Percentiles rank a stretch among this genome's conserved stretches.
These are phyloP conservation scores for Apodemia zela DNA, from an alignment of 2,888 invertebrate species.

Conservation along the genomic window DNA sequence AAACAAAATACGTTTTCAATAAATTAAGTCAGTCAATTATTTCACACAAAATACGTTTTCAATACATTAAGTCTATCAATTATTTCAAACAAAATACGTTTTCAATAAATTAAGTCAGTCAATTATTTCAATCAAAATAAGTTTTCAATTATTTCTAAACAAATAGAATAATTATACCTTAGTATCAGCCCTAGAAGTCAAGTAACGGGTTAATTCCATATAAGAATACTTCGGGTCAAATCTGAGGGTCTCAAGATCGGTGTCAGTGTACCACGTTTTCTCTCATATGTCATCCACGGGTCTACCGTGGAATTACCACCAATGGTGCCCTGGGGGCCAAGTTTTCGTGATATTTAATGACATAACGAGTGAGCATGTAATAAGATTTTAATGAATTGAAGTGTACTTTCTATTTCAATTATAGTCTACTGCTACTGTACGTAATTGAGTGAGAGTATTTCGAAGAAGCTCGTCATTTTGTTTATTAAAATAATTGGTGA, in stretches of 20 bases:
- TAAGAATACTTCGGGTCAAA: slow-evolving; percentile 70
- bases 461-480: slow-evolving; percentile 30
- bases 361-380: slow-evolving; percentile 42
- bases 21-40: too few species aligned
- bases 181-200: slow-evolving; percentile 50
- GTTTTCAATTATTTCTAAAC: too few species aligned
- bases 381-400: slow-evolving; percentile 46
- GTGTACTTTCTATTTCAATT: slow-evolving; percentile 62
- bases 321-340: slow-evolving; percentile 37
- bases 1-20: too few species aligned
- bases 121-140: too few species aligned
- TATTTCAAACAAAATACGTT: too few species aligned
- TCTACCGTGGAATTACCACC: slow-evolving; percentile 43
- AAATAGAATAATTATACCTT: not conserved
- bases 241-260: slow-evolving; percentile 65
- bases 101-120: too few species aligned
- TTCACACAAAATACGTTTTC: too few species aligned
- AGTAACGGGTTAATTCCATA: slow-evolving; percentile 69
- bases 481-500: slow-evolving; percentile 24
- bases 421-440: slow-evolving; percentile 39
- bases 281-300: slow-evolving; percentile 62
- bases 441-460: slow-evolving; percentile 37
- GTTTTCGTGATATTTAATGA: slow-evolving; percentile 39
- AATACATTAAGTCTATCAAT: too few species aligned
- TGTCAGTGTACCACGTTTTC: slow-evolving; percentile 71